These are phyloP conservation scores for Onchidella celtica DNA, from an alignment of 2,888 invertebrate genomes.

Conservation along the genomic window DNA sequence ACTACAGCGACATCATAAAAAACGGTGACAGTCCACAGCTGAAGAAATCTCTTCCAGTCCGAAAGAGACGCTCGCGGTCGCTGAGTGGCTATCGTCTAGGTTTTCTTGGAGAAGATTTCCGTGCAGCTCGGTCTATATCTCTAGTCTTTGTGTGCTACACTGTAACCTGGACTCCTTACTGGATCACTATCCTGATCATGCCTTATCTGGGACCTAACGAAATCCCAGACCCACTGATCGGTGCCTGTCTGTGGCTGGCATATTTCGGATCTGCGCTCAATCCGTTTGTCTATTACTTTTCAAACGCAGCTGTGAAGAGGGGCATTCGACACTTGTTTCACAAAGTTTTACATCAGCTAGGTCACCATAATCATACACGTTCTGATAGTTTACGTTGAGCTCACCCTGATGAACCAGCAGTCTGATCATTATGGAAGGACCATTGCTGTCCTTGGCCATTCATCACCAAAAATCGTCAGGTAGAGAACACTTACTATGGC, in stretches of 20 bases:
- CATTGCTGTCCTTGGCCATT: too few relatives aligned
- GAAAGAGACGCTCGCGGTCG: not conserved
- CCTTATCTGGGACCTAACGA: conserved; percentile 35
- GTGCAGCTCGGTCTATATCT: conserved; percentile 37
- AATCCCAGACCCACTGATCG: conserved; percentile 60
- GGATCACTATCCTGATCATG: conserved; percentile 39
- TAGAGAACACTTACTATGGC: too few relatives aligned
- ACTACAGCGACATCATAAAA: not conserved
- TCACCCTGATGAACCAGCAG: too few relatives aligned
- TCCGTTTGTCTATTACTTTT: conserved; percentile 69
- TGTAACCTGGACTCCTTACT: conserved; percentile 33
- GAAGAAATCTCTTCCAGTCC: not conserved
- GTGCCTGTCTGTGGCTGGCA: conserved; percentile 67
- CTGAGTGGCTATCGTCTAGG: not conserved
- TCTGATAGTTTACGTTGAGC: conserved; percentile 8
- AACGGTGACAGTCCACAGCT: not conserved
- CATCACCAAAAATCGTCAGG: too few relatives aligned
- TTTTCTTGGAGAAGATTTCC: conserved; percentile 34
- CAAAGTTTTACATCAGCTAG: conserved; percentile 25
- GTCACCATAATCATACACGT: conserved; percentile 14
- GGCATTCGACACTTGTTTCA: conserved; percentile 13
- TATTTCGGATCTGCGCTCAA: conserved; percentile 70
- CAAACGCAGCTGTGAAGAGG: conserved; percentile 49
- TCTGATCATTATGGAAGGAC: too few relatives aligned
- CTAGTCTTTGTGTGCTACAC: conserved; percentile 34